A percentile compares a stretch with the other conserved stretches of the same genome.
These are phyloP conservation scores for Cochlearius cochlearius DNA, from an alignment of 2,113 vertebrate species.

Conservation along the genomic window DNA sequence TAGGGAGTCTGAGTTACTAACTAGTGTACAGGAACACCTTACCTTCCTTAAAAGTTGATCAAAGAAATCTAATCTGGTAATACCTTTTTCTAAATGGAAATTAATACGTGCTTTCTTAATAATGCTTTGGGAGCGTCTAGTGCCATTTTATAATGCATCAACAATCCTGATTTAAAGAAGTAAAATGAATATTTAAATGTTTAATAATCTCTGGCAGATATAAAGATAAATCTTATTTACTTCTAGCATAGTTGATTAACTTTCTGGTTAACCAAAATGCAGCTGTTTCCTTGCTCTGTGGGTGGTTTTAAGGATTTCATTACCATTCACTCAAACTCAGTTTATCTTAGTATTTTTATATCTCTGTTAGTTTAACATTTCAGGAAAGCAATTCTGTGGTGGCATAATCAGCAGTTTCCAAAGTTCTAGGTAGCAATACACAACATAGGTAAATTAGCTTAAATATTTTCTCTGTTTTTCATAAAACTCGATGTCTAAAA, in stretches of 20 bases:
- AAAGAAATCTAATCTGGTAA: background rate
- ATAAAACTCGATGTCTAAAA: background rate
- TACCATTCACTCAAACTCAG: background rate
- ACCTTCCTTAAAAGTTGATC: constrained; percentile 10
- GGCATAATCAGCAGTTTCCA: background rate
- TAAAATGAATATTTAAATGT: constrained; percentile 18
- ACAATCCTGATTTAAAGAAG: background rate
- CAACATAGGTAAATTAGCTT: background rate
- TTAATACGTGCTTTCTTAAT: background rate
- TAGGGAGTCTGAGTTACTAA: background rate
- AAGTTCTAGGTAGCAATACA: background rate
- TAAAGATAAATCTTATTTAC: constrained; percentile 24
- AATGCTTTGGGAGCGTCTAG: background rate
- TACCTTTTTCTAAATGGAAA: background rate
- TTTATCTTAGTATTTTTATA: constrained; percentile 22
- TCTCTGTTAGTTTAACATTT: background rate
- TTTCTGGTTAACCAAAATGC: constrained; percentile 43
- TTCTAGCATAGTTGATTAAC: constrained; percentile 40
- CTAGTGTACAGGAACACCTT: background rate
- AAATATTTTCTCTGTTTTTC: background rate
- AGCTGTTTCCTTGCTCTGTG: constrained; percentile 23
- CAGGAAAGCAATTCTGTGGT: background rate
- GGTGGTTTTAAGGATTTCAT: constrained; percentile 6
- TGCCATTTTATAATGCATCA: constrained; percentile 5
- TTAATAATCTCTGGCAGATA: constrained; percentile 27